phyloP scores from a whole-genome alignment of 2,888 invertebrate species.

The Noctua pronuba region DNA sequence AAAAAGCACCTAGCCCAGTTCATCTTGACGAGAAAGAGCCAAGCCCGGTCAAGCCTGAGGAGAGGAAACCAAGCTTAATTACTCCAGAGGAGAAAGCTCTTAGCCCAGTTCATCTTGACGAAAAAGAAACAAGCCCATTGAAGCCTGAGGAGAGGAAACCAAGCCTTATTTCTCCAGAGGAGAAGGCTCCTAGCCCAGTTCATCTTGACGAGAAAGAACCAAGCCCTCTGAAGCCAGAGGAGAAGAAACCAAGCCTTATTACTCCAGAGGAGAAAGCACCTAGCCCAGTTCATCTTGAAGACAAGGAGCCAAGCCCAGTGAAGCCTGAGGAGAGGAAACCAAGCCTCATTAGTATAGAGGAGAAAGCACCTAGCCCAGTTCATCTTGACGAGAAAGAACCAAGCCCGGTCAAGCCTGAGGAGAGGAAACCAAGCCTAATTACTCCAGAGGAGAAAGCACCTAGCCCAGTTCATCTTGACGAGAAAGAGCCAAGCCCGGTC shows the following conservation, averaged over 20 bases:
- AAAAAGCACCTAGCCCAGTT: not conserved
- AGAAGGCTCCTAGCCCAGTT: not conserved
- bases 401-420: not conserved
- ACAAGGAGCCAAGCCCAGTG: not conserved
- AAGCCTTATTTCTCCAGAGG: not conserved
- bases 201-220: slow-evolving; percentile 35
- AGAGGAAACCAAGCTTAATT: not conserved
- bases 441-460: not conserved
- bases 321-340: not conserved
- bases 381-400: not conserved
- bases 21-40: not conserved
- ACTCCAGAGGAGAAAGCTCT: not conserved
- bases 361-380: not conserved
- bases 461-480: too few relatives aligned
- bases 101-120: too few relatives aligned
- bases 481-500: too few relatives aligned
- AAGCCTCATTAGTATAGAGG: not conserved
- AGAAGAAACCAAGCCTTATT: not conserved
- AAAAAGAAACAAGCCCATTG: too few relatives aligned
- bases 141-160: not conserved
- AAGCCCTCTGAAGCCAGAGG: not conserved
- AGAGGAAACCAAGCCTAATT: not conserved
- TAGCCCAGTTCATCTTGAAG: not conserved
- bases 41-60: accelerated
- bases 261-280: not conserved